Conservation (phyloP, 2,888 invertebrate genomes). For the Phyllotreta cruciferae region DNA sequence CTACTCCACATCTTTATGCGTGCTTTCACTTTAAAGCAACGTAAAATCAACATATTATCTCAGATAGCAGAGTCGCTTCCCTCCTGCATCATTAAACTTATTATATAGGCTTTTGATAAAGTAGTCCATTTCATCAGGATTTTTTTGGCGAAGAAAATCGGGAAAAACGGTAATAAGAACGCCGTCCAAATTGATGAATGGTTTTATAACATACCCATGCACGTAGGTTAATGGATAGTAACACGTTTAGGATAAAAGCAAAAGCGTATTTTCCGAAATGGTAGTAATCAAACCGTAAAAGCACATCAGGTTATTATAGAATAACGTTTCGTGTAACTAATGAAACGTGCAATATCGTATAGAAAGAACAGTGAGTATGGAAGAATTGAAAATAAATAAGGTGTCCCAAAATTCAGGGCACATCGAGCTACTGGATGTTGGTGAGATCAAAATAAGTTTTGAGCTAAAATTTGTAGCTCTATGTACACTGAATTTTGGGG, state of each 20-base stretch:
- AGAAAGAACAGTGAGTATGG: too few species aligned
- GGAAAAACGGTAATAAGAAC: constrained; percentile 6
- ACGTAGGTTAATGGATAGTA: constrained; percentile 3
- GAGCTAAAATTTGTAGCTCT: too few species aligned
- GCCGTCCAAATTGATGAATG: constrained; percentile 14
- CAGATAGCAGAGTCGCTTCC: not conserved
- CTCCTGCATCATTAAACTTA: constrained; percentile 5
- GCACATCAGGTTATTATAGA: too few species aligned
- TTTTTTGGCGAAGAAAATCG: not conserved
- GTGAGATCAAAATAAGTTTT: too few species aligned
- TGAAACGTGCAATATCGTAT: too few species aligned
- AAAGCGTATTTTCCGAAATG: not conserved
- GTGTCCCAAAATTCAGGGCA: too few species aligned
- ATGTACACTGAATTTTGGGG: too few species aligned
- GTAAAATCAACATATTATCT: constrained; percentile 4
- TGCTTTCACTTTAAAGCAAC: constrained; percentile 3
- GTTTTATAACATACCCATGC: not conserved
- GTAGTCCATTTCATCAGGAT: not conserved
- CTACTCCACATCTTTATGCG: not conserved
- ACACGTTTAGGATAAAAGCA: not conserved
- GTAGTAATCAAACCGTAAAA: too few species aligned
- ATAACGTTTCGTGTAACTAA: too few species aligned
- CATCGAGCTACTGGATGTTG: too few species aligned
- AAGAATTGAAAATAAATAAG: too few species aligned
- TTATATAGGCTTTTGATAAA: constrained; percentile 3